Percentiles rank a stretch among this genome's conserved stretches.
Evolutionary conservation across 2,797 vertebrate genomes (phyloP).

Genomic region (Ataeniobius toweri): DNA sequence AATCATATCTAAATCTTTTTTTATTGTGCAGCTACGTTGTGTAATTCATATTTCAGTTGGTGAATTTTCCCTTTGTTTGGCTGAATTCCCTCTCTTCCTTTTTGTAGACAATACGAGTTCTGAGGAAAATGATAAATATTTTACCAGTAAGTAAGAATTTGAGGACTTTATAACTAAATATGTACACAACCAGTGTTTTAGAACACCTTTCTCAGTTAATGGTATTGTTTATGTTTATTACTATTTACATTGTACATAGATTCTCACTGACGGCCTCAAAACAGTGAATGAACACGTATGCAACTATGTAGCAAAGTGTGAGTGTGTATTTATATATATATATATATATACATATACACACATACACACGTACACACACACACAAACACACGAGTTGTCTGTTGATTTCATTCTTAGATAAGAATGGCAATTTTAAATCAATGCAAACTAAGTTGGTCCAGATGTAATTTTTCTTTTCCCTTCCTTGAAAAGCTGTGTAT

Average conservation of each 20-base stretch:
- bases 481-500: constrained; percentile 37
- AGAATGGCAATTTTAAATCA: constrained; percentile 14
- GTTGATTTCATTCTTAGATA: constrained; percentile 18
- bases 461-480: not conserved
- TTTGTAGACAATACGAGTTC: constrained; percentile 88
- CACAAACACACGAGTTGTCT: too few species aligned
- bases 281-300: too few species aligned
- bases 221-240: too few species aligned
- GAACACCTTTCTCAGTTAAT: too few species aligned
- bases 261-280: too few species aligned
- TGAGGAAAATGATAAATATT: constrained; percentile 84
- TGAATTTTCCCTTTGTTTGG: not conserved
- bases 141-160: constrained; percentile 83
- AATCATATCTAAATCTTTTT: not conserved
- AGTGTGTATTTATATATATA: too few species aligned
- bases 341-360: too few species aligned
- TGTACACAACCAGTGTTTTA: not conserved
- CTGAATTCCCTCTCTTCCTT: constrained; percentile 17
- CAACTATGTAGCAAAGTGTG: too few species aligned
- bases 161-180: constrained; percentile 2
- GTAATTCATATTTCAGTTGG: not conserved
- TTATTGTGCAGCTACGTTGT: not conserved
- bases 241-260: too few species aligned
- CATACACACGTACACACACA: too few species aligned
- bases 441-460: constrained; percentile 15